Percentiles rank a stretch among this genome's conserved stretches.
These are phyloP conservation scores for Nyctibius grandis DNA, from an alignment of 2,797 vertebrate genomes.

Conservation along the genomic window DNA sequence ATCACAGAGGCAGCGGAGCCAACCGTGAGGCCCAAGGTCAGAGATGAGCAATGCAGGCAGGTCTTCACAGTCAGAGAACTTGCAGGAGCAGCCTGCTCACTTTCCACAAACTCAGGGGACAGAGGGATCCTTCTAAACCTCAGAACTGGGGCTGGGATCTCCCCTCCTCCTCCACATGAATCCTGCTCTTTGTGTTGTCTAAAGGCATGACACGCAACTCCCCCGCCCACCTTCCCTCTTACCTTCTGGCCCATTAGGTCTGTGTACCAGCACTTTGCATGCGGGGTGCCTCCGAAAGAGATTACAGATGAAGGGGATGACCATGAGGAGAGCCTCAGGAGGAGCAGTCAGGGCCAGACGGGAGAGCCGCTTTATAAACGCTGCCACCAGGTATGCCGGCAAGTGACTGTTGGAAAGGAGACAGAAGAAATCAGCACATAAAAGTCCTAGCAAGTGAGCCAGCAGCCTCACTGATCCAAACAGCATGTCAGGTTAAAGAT, in stretches of 20 bases:
- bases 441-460: background rate
- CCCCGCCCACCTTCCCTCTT: background rate
- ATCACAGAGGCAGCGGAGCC: background rate
- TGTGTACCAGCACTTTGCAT: slow-evolving; percentile 86
- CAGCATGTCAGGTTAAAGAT: fast-evolving
- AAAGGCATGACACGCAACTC: fast-evolving
- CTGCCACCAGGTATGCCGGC: slow-evolving; percentile 91
- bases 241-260: slow-evolving; percentile 74
- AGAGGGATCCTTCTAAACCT: background rate
- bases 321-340: slow-evolving; percentile 84
- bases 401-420: slow-evolving; percentile 79
- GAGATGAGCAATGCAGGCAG: background rate
- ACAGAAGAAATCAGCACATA: background rate
- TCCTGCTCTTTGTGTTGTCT: background rate
- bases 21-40: background rate
- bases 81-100: background rate
- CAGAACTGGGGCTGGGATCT: background rate
- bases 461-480: background rate
- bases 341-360: slow-evolving; percentile 88
- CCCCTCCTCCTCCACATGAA: background rate
- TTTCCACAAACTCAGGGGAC: background rate
- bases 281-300: slow-evolving; percentile 91
- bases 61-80: background rate
- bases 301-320: slow-evolving; percentile 92
- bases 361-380: slow-evolving; percentile 90